Evolutionary conservation across 2,888 invertebrate species (phyloP), one percentile per base, ranked within the genome.

Genomic region (Sisyra nigra): DNA sequence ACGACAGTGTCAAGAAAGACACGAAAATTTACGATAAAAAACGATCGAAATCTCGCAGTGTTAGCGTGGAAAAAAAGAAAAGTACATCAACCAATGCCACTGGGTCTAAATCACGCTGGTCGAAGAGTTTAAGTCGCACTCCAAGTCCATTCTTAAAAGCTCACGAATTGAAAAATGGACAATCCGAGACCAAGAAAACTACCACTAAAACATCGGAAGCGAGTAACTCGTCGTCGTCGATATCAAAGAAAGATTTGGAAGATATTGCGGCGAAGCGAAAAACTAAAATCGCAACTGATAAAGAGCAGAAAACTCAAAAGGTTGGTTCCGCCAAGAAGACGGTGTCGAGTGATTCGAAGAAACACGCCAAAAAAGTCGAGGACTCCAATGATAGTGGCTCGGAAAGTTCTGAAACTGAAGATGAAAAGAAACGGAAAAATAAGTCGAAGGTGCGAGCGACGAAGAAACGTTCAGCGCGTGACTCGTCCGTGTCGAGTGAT

Each of bases 141-240:
- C 86, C 87, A 10, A 86, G 87, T 11, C 86, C 87, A 35, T 86
- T 87, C 61, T 76, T 85, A 47, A 80, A 80, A 53, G 72, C 72
- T 50, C 69, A 73, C 49, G 76, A 75, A 57, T 69, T 73, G 39
- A 74, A 62, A 11, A 15, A 38, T 29, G 15, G n/a, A 5, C 19
- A 31, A 13, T 9, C 38, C 17, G 35, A 19, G 9, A 14, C 33
- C n/a, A 24, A 24, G 5, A 41, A 41, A 41, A 34, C 65, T 46
- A 58, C 53, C 40, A 56, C 56, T 53, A 62, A 72, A 58, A 67
- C 65, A 52, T 53, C 62, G 2, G 60, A 67, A 43, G 46, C 53
- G 13, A 44, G 50, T 24, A 48, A 47, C 9, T 49, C 45, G 14
- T 44, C 41, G 30, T 33, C 43, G 5, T 37, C 45, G 3, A 24